phyloP scores from a whole-genome alignment of 2,888 invertebrate genomes.

The Helicoverpa assulta region DNA sequence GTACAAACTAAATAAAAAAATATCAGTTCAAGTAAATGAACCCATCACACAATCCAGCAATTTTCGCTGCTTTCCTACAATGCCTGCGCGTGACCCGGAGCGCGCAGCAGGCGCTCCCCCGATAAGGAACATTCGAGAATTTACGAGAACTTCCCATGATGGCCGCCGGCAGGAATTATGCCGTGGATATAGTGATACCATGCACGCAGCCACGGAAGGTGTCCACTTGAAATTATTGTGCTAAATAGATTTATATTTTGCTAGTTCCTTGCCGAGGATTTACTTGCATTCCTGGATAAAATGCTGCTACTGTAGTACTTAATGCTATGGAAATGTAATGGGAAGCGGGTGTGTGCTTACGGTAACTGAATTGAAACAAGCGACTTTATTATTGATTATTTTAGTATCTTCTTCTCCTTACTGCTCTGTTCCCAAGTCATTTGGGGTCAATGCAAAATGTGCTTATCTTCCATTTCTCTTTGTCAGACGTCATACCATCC shows the following conservation, averaged over 20 bases:
- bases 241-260: conserved; percentile 47
- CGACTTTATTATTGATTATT: too few species aligned
- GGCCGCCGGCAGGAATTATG: conserved; percentile 53
- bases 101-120: conserved; percentile 59
- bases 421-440: too few species aligned
- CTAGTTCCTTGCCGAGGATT: background rate
- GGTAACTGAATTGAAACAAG: too few species aligned
- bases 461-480: too few species aligned
- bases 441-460: too few species aligned
- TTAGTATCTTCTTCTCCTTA: too few species aligned
- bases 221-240: conserved; percentile 28
- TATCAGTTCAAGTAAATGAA: background rate
- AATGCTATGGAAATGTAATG: too few species aligned
- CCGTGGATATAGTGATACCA: conserved; percentile 42
- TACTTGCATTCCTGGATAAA: background rate
- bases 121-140: conserved; percentile 53
- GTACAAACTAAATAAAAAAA: too few species aligned
- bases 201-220: conserved; percentile 46
- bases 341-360: too few species aligned
- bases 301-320: background rate
- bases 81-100: conserved; percentile 32
- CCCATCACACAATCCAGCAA: background rate
- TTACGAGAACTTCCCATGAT: conserved; percentile 63
- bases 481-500: too few species aligned
- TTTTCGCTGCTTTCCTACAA: conserved; percentile 35